Percentiles rank a stretch among this genome's conserved stretches.
phyloP scores from a whole-genome alignment of 2,888 invertebrate genomes.

The Bellardia pandia region DNA sequence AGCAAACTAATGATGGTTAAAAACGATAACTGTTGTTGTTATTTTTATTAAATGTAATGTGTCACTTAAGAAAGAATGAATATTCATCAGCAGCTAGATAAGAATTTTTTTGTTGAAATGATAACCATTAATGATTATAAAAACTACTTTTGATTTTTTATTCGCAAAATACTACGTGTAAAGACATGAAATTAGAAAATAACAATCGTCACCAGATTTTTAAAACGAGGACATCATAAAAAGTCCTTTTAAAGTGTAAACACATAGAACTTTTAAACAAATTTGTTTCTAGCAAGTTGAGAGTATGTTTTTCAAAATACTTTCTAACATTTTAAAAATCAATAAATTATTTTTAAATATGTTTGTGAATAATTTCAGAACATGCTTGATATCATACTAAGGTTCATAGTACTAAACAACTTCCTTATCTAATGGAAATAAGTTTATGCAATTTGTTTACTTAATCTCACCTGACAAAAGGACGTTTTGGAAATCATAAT shows the following conservation, averaged over 20 bases:
- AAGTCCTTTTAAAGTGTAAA: neutral
- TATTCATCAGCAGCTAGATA: slow-evolving; percentile 21
- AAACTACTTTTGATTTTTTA: neutral
- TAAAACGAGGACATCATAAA: neutral
- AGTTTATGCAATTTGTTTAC: no score
- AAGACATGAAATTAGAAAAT: neutral
- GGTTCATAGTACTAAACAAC: no score
- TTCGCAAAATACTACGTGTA: slow-evolving; percentile 7
- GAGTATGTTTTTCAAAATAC: no score
- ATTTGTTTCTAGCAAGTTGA: no score
- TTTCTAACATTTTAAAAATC: no score
- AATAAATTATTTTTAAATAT: no score
- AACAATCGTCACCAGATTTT: neutral
- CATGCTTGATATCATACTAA: no score
- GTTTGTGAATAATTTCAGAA: no score
- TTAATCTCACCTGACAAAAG: no score
- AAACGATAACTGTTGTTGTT: slow-evolving; percentile 4
- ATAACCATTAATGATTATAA: slow-evolving; percentile 27
- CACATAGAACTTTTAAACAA: no score
- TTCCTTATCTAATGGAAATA: no score
- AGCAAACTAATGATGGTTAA: slow-evolving; percentile 1
- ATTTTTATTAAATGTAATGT: slow-evolving; percentile 5
- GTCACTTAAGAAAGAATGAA: slow-evolving; percentile 2
- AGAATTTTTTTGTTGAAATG: slow-evolving; percentile 24
- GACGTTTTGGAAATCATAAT: no score